Conservation (phyloP, 2,888 invertebrate species). For the Chesias legatella region DNA sequence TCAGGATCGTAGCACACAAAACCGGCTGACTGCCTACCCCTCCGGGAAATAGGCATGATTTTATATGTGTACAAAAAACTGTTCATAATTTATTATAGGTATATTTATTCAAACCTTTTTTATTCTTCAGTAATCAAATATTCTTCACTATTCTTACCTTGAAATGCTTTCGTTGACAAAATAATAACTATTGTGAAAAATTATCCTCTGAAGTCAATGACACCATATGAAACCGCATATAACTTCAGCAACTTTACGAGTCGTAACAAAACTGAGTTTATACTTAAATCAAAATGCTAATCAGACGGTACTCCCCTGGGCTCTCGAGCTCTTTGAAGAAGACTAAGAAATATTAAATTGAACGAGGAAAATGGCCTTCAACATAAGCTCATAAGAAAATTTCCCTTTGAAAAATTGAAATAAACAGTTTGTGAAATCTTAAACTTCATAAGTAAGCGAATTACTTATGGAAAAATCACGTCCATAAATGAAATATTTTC, state of each 20-base stretch:
- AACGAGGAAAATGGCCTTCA: constrained; percentile 21
- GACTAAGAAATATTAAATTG: constrained; percentile 25
- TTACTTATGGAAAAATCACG: constrained; percentile 13
- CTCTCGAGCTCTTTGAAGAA: constrained; percentile 6
- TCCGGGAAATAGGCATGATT: no score
- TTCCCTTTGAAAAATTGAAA: constrained; percentile 27
- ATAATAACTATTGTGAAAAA: no score
- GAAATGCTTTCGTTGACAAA: no score
- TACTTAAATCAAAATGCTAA: constrained; percentile 22
- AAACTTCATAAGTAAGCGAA: constrained; percentile 1
- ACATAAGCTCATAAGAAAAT: constrained; percentile 26
- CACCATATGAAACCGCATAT: not conserved
- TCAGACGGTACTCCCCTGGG: constrained; percentile 18
- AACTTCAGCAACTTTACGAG: not conserved
- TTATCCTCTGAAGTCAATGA: no score
- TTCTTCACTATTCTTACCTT: no score
- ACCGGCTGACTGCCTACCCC: no score
- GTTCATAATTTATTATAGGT: no score
- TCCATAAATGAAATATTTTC: no score
- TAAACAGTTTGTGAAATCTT: constrained; percentile 11
- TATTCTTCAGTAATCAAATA: no score
- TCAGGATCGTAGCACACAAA: no score
- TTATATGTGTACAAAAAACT: no score
- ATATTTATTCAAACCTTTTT: no score
- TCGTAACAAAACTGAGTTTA: constrained; percentile 1